Evolutionary conservation across 2,113 vertebrate genomes (phyloP), one percentile per base, ranked within the genome.

Genomic region (Illadopsis cleaveri): DNA sequence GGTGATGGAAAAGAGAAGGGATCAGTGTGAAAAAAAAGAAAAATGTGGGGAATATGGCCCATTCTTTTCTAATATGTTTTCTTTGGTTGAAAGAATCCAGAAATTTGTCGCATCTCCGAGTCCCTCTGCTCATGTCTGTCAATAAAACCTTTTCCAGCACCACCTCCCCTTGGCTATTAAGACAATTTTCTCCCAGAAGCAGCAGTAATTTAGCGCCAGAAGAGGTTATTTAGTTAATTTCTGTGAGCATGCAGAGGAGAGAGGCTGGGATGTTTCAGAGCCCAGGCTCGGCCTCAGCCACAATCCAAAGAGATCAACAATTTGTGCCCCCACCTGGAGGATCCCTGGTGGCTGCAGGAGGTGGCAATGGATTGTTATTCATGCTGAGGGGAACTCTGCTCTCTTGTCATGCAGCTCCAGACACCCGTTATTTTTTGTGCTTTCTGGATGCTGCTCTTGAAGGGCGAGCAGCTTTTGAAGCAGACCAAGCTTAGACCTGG

Each of bases 401-500:
- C 12, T 25, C 57, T 93, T 94, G 56, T 61, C 62, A 56, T 76
- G 89, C 73, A 72, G 45, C 70, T 85, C 77, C 73, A 82, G 65
- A 38, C 38, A 10, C 28, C 23, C 14, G 17, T 61, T 8, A 4
- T 23, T 28, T 72, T 78, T 89, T 54, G 33, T 75, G 31, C 30
- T 80, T 84, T 85, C 53, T 72, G 77, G 48, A 45, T 53, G 62
- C 31, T 89, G 84, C 62, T 53, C 42, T 68, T 82, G 73, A 85
- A 95, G 62, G 84, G 69, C 27, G 21, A 72, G 58, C 1, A 61
- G 78, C 62, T 87, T 86, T 90, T 78, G 83, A 57, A 68, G 86
- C 60, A 84, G 53, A 38, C 4, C 20, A 40, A 84, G 61, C 37
- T 84, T 57, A 61, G 20, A 42, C 64, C 47, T 48, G 56, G 2